Percentiles rank a stretch among this genome's conserved stretches.
Conservation (phyloP, 2,888 invertebrate species). For the Pyrgus malvae region DNA sequence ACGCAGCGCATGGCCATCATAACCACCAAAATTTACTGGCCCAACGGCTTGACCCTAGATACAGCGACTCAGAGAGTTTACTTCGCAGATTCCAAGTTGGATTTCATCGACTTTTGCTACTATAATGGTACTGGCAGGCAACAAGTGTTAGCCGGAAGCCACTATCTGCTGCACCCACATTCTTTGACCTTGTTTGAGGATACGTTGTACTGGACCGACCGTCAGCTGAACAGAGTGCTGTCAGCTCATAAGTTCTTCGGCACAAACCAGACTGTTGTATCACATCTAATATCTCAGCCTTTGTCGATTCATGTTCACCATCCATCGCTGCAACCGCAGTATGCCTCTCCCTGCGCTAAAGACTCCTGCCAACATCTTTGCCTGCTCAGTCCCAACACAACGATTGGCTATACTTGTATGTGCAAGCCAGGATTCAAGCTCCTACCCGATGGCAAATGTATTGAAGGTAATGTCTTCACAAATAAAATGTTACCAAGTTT, state of each 20-base stretch:
- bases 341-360: conserved; percentile 87
- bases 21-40: conserved; percentile 98
- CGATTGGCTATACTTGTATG: conserved; percentile 90
- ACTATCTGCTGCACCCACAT: conserved; percentile 97
- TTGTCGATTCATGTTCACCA: conserved; percentile 97
- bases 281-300: conserved; percentile 96
- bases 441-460: conserved; percentile 85
- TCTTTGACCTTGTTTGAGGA: conserved; percentile 97
- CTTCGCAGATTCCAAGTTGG: conserved; percentile 98
- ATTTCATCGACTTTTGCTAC: conserved; percentile 98
- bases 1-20: conserved; percentile 91
- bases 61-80: conserved; percentile 96
- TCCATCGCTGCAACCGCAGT: conserved; percentile 93
- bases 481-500: too few relatives aligned
- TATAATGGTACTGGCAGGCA: conserved; percentile 96
- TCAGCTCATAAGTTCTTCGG: conserved; percentile 97
- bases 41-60: conserved; percentile 98
- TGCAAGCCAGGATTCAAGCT: conserved; percentile 94
- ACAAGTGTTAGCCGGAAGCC: conserved; percentile 93
- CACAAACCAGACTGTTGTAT: conserved; percentile 95
- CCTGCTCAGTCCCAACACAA: conserved; percentile 89
- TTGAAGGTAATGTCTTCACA: conserved; percentile 81
- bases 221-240: conserved; percentile 93
- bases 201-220: conserved; percentile 97
- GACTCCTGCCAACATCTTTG: conserved; percentile 93